These are phyloP conservation scores for Scolanthus callimorphus DNA, from an alignment of 92 coral and sea anemone species.

Conservation along the genomic window DNA sequence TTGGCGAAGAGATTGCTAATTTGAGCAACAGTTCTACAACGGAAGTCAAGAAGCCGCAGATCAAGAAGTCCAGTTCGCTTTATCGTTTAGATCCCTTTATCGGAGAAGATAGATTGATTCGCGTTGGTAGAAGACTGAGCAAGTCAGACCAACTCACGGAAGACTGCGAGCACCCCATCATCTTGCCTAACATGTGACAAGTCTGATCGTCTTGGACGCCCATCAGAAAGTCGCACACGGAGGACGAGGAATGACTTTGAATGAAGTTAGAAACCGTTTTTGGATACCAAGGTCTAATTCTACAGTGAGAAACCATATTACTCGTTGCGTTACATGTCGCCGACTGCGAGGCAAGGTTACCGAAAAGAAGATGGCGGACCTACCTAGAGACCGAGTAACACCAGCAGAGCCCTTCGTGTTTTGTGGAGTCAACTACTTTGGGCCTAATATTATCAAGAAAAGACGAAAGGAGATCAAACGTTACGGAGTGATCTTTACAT, in stretches of 20 bases:
- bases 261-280: background rate
- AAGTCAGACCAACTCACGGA: background rate
- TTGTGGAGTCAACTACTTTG: background rate
- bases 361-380: background rate
- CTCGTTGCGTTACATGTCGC: background rate
- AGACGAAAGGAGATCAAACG: background rate
- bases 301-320: background rate
- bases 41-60: background rate
- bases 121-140: background rate
- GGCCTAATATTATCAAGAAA: background rate
- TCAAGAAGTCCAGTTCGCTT: background rate
- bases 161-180: background rate
- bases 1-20: background rate
- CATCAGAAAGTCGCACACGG: background rate
- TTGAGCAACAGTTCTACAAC: background rate
- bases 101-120: background rate
- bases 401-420: background rate
- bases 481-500: background rate
- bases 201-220: background rate
- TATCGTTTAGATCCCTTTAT: background rate
- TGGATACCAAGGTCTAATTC: background rate
- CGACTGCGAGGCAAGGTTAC: background rate
- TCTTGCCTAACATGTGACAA: background rate
- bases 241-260: background rate
- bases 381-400: background rate